Evolutionary conservation across 2,113 vertebrate species (phyloP).

Genomic region (Kryptolebias marmoratus): DNA sequence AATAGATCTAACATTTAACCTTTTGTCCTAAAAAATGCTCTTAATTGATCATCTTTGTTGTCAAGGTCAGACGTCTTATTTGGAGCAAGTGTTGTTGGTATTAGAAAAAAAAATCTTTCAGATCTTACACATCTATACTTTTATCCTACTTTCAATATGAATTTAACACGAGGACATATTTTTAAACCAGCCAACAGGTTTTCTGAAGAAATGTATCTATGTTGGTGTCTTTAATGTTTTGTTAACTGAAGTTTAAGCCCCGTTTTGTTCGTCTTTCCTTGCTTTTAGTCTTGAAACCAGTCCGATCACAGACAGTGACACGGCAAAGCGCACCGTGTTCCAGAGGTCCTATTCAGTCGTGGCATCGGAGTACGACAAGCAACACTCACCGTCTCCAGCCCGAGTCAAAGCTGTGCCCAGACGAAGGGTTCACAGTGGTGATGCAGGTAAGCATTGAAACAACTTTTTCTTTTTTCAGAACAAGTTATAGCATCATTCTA

Average conservation of each 20-base stretch:
- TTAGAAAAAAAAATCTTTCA: no score
- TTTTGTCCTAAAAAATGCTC: no score
- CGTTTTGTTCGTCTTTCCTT: background rate
- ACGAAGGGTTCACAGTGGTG: conserved; percentile 96
- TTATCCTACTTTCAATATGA: background rate
- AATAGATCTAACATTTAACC: no score
- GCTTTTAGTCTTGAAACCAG: conserved; percentile 92
- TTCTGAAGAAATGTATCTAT: background rate
- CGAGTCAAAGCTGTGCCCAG: conserved; percentile 95
- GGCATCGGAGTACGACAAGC: conserved; percentile 98
- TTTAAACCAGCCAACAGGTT: background rate
- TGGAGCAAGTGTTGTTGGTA: no score
- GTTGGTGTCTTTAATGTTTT: background rate
- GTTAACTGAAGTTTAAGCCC: background rate
- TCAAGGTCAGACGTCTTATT: no score
- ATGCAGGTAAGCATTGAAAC: conserved; percentile 85
- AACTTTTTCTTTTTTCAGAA: background rate
- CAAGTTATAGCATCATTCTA: background rate
- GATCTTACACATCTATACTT: background rate
- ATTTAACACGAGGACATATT: background rate
- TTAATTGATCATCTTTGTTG: no score
- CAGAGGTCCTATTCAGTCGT: conserved; percentile 98
- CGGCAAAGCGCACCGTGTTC: conserved; percentile 95
- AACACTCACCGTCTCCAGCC: conserved; percentile 94
- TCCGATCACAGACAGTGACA: conserved; percentile 96